Percentiles rank a stretch among this genome's conserved stretches.
Evolutionary conservation across 2,888 invertebrate species (phyloP).

Genomic region (Sericinus montela): DNA sequence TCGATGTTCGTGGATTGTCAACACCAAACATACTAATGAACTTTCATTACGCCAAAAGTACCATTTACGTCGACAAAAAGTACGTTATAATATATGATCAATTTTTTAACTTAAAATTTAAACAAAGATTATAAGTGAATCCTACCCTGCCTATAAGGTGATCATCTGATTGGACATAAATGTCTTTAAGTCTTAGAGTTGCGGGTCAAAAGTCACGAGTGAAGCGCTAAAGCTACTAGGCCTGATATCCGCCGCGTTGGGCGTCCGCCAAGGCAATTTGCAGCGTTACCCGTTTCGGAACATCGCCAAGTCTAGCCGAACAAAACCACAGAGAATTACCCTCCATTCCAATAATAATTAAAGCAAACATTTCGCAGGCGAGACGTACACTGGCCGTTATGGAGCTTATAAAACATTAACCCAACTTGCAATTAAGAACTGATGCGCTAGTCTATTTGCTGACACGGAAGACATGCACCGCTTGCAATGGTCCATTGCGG

Average conservation of each 20-base stretch:
- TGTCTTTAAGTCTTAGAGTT: constrained; percentile 14
- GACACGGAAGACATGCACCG: constrained; percentile 74
- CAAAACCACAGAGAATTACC: constrained; percentile 78
- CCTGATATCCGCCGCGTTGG: constrained; percentile 72
- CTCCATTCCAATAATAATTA: constrained; percentile 80
- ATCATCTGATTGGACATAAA: neutral
- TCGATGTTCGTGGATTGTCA: no score
- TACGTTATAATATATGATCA: no score
- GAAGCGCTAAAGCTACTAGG: constrained; percentile 47
- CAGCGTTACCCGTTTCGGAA: constrained; percentile 79
- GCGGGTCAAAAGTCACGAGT: constrained; percentile 50
- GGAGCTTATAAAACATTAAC: constrained; percentile 77
- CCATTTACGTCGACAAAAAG: no score
- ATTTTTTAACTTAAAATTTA: no score
- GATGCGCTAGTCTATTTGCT: constrained; percentile 72
- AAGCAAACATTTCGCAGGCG: constrained; percentile 76
- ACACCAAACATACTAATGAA: no score
- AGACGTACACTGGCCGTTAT: constrained; percentile 73
- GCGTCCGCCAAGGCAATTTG: constrained; percentile 78
- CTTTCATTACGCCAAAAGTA: no score
- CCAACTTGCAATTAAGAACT: constrained; percentile 75
- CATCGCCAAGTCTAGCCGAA: constrained; percentile 80
- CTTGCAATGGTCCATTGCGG: constrained; percentile 70
- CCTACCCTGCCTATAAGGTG: no score
- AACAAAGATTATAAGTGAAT: no score